Base-by-base conservation (phyloP, 2,797 vertebrate genomes). In the Oryzias sinensis region DNA sequence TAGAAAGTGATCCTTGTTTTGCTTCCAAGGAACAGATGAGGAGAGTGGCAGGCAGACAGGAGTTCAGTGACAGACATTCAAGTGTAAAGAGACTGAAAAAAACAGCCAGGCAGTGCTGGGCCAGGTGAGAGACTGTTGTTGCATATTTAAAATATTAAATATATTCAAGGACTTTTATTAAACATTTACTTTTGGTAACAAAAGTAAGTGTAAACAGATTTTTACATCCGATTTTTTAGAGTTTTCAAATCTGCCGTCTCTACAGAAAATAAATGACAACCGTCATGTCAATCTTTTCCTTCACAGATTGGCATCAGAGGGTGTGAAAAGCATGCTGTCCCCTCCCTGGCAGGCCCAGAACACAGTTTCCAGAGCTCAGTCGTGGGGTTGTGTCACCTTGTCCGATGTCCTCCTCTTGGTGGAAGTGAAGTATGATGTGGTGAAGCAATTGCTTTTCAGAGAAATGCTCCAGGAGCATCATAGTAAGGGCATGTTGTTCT, bases 391-490 rank as follows among this genome's bases (percentile, higher is more conserved):
- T 6, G 57, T 88, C 59, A 78, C 80, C 37, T 50, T 67, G 14
- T 71, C 80, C 11, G 89, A 93, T 1, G 14, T 91, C 43, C 79
- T 91, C 16, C 79, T 81, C 11, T 57, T 93, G 56, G 60, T 91
- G 55, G 80, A 88, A 24, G 83, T 88, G 51, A 94, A 93, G 70
- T 93, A 92, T 44, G 86, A 91, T 15, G 73, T 81, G 11, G 80
- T 93, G 70, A 79, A 61, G 16, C 83, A 83, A 42, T 71, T 70
- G 50, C 85, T 93, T 25, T 90, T 80, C 15, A 76, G 62, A 50
- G 92, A 94, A 74, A 94, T 93, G 91, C 87, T 93, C 16, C 82
- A 87, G 79, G 85, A 92, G 47, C 76, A 91, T 48, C 65, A 88
- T 25, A 88, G 93, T 94, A 82, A 84, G 81, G 24, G 65, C 45